Evolutionary conservation across 2,888 invertebrate genomes (phyloP).

Genomic region (Anthrax anthrax): DNA sequence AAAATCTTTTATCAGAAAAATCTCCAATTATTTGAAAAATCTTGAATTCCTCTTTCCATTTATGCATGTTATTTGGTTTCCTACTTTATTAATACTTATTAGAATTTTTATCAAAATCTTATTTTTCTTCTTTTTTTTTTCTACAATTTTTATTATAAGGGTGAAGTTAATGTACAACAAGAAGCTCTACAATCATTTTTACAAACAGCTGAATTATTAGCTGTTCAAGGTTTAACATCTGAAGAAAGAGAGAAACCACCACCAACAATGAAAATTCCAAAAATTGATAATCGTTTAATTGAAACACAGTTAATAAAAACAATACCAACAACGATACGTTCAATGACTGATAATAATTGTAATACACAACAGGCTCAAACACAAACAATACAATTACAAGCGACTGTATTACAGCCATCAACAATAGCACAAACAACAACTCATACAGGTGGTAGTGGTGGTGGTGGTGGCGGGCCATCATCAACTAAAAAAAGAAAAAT

Average conservation of each 20-base stretch:
- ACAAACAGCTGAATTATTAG: constrained; percentile 60
- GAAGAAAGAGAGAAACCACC: constrained; percentile 33
- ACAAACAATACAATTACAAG: constrained; percentile 8
- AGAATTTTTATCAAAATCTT: background rate
- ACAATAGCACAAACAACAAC: no score
- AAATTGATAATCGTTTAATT: constrained; percentile 19
- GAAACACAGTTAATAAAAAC: constrained; percentile 29
- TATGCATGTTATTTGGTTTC: no score
- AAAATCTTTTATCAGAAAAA: no score
- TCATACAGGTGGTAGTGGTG: constrained; percentile 30
- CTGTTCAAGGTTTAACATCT: constrained; percentile 60
- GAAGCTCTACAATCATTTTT: constrained; percentile 64
- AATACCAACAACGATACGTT: constrained; percentile 20
- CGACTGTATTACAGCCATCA: constrained; percentile 6
- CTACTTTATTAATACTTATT: background rate
- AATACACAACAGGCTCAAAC: no score
- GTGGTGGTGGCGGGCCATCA: no score
- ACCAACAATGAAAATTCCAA: constrained; percentile 25
- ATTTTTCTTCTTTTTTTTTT: background rate
- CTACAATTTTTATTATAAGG: constrained; percentile 27
- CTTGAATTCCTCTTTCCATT: no score
- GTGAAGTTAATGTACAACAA: constrained; percentile 68
- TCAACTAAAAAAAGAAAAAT: constrained; percentile 27
- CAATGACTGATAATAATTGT: constrained; percentile 8
- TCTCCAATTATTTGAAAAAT: no score